Base-by-base conservation (phyloP, 2,113 vertebrate genomes). In the Cryptomyrus ogoouensis region DNA sequence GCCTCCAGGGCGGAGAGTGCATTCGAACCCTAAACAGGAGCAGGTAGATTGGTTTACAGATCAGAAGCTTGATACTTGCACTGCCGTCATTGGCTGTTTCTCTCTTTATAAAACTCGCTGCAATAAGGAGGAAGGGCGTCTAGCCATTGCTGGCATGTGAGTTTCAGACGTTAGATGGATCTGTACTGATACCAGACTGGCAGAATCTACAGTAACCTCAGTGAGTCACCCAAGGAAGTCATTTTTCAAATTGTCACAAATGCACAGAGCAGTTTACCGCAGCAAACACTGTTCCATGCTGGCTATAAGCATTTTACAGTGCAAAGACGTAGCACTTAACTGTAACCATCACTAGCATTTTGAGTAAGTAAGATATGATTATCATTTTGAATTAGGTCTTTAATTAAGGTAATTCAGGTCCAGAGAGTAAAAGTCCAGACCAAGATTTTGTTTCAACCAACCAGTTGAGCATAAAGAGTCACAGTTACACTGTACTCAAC, bases 11-110 rank as follows among this genome's bases (percentile, higher is more conserved):
- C 58, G 8, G 58, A 35, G 31, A 39, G 70, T 39, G 10, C 31
- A 77, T 39, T 77, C 13, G 70, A 77, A 77, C 31, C 70, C 12
- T 31, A 77, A 77, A 77, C 70, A 39, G 31, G 70, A 77, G 70
- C 70, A 77, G 70, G 70, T 77, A 77, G 70, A 77, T 77, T 77
- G 31, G 70, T 77, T 77, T 77, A 77, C 70, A 77, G 70, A 77
- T 77, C 70, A 77, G 70, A 31, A 39, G 70, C 70, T 77, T 77
- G 70, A 77, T 77, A 77, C n/a, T n/a, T 77, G 70, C 70, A 13
- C 3, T 35, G 12, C 27, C 13, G 5, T 39, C 10, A 13, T 35
- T 35, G 66, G 66, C 66, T 15, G 27, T 31, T 77, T 77, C 70
- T 15, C 31, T 77, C 70, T 31, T 77, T 77, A 77, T 35, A 77